Evolutionary conservation across 2,888 invertebrate species (phyloP).

Genomic region (Campopleginae sp.): DNA sequence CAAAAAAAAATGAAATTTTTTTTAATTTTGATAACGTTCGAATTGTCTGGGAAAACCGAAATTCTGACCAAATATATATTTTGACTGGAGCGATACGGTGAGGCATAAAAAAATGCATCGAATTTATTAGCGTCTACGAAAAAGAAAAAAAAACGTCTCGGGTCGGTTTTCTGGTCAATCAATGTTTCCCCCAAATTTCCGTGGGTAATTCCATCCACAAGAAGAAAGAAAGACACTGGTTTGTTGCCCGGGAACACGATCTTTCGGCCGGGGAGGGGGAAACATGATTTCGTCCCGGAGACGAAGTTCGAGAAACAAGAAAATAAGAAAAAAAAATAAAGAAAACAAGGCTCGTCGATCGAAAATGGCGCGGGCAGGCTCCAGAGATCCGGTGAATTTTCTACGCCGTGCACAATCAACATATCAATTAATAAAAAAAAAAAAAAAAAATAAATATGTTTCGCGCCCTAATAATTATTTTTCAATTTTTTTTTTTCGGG

Average conservation of each 20-base stretch:
- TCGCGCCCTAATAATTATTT: neutral
- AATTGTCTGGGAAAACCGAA: neutral
- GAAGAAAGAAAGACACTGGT: conserved; percentile 7
- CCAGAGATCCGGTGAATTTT: too few relatives aligned
- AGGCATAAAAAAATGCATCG: neutral
- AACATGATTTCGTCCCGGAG: neutral
- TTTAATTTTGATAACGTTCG: neutral
- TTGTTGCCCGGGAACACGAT: neutral
- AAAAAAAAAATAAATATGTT: neutral
- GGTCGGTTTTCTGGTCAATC: neutral
- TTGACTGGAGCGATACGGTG: neutral
- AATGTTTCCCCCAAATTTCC: neutral
- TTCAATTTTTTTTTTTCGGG: too few relatives aligned
- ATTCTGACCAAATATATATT: conserved; percentile 1
- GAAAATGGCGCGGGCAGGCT: neutral
- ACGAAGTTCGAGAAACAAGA: too few relatives aligned
- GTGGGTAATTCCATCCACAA: neutral
- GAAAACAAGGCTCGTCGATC: conserved; percentile 30
- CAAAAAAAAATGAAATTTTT: neutral
- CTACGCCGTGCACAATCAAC: conserved; percentile 12
- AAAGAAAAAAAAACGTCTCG: neutral
- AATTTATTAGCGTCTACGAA: neutral
- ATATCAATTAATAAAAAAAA: conserved; percentile 10
- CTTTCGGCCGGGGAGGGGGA: too few relatives aligned
- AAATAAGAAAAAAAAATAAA: neutral